Evolutionary conservation across 2,797 vertebrate species (phyloP).

Genomic region (Hyperoplus immaculatus): DNA sequence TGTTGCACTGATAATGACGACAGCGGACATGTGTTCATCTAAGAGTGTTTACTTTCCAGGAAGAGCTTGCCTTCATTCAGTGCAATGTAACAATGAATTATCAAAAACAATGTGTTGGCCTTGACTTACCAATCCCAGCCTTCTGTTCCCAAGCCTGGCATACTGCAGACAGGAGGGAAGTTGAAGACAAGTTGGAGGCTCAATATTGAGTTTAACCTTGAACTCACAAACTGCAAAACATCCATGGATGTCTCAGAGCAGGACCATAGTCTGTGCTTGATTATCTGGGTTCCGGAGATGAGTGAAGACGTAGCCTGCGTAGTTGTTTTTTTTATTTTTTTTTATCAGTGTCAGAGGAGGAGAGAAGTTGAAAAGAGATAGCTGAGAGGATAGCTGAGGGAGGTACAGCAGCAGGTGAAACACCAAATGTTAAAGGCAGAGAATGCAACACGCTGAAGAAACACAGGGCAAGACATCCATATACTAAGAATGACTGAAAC

Average conservation of each 20-base stretch:
- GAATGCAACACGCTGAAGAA: slow-evolving; percentile 50
- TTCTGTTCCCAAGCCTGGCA: neutral
- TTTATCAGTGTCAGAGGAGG: slow-evolving; percentile 81
- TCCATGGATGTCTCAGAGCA: slow-evolving; percentile 7
- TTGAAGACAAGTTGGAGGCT: neutral
- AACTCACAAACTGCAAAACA: slow-evolving; percentile 22
- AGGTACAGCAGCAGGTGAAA: slow-evolving; percentile 38
- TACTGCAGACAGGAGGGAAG: neutral
- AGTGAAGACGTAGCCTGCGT: slow-evolving; percentile 38
- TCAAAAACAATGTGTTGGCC: slow-evolving; percentile 17
- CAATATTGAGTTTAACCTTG: neutral
- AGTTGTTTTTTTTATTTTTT: slow-evolving; percentile 75
- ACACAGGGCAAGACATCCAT: slow-evolving; percentile 34
- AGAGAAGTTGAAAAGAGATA: slow-evolving; percentile 78
- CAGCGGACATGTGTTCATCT: slow-evolving; percentile 36
- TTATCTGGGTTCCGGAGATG: slow-evolving; percentile 40
- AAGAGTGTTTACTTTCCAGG: slow-evolving; percentile 56
- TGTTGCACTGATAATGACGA: slow-evolving; percentile 79
- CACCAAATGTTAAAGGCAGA: slow-evolving; percentile 42
- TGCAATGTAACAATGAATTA: slow-evolving; percentile 24
- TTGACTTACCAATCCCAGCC: slow-evolving; percentile 5
- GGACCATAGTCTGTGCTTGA: slow-evolving; percentile 12
- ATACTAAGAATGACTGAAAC: slow-evolving; percentile 74
- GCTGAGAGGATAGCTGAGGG: slow-evolving; percentile 70
- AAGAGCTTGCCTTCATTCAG: slow-evolving; percentile 42